A percentile compares a stretch with the other conserved stretches of the same genome.
Conservation (phyloP, 2,797 vertebrate species). For the Paedocypris micromegethes region DNA sequence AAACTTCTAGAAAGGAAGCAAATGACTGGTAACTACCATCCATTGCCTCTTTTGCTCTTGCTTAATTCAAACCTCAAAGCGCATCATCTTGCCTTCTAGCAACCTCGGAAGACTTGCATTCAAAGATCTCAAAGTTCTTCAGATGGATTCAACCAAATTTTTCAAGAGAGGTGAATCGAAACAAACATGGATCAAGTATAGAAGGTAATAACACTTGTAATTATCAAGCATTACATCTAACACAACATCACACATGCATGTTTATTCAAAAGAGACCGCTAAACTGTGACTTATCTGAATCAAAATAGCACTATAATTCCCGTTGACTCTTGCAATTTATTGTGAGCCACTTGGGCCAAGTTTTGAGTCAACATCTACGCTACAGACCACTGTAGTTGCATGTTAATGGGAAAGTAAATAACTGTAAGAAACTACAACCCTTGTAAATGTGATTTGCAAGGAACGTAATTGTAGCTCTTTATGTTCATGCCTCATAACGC, state of each 20-base stretch:
- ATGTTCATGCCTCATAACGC: conserved; percentile 19
- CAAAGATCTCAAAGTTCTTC: conserved; percentile 1
- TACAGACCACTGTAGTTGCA: conserved; percentile 41
- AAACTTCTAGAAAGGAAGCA: conserved; percentile 5
- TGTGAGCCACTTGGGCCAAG: conserved; percentile 47
- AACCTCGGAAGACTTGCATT: neutral
- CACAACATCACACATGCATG: conserved; percentile 25
- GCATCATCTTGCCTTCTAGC: neutral
- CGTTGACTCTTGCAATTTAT: conserved; percentile 61
- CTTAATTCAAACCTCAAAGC: conserved; percentile 10
- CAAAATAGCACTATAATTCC: conserved; percentile 58
- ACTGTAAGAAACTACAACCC: conserved; percentile 19
- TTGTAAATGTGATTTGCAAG: conserved; percentile 9
- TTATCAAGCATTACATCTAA: conserved; percentile 11
- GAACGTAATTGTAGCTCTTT: conserved; percentile 11
- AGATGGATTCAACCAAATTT: neutral
- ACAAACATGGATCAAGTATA: too few relatives aligned
- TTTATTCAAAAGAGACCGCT: conserved; percentile 47
- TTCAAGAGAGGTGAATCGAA: too few relatives aligned
- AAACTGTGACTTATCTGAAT: conserved; percentile 56
- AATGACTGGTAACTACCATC: neutral
- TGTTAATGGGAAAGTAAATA: conserved; percentile 11
- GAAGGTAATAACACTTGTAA: too few relatives aligned
- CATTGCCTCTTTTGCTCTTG: conserved; percentile 5
- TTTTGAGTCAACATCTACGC: conserved; percentile 51